phyloP scores from a whole-genome alignment of 2,113 vertebrate genomes.

The Sitta europaea region DNA sequence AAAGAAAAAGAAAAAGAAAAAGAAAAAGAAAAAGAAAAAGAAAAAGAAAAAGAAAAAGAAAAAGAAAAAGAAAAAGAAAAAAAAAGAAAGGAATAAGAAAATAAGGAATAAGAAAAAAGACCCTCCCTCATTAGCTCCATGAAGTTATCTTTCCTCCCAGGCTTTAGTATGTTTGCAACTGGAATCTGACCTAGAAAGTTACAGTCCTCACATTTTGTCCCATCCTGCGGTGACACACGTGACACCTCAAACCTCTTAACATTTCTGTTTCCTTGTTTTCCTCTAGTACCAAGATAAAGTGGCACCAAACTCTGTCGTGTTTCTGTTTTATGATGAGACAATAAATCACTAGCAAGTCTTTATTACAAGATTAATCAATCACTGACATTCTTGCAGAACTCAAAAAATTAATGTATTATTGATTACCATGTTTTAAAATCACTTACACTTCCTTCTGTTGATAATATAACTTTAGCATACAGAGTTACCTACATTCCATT shows the following conservation, averaged over 20 bases:
- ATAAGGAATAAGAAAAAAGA: no score
- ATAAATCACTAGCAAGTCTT: not conserved
- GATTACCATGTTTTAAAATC: not conserved
- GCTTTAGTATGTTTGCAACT: not conserved
- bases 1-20: accelerated
- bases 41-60: no score
- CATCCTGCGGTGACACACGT: not conserved
- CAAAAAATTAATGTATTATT: not conserved
- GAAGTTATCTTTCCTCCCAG: not conserved
- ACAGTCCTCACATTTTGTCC: not conserved
- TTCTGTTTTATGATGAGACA: slow-evolving; percentile 7
- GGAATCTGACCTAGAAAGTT: not conserved
- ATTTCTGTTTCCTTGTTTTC: not conserved
- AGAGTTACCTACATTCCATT: not conserved
- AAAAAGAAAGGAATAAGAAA: no score
- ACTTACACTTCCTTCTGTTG: not conserved
- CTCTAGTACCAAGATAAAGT: not conserved
- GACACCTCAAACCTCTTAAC: not conserved
- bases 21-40: accelerated
- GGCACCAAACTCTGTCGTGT: not conserved
- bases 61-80: accelerated
- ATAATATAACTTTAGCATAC: not conserved
- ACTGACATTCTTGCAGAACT: not conserved
- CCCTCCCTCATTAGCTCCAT: not conserved
- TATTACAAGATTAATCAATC: not conserved